Evolutionary conservation across 2,888 invertebrate species (phyloP).

Genomic region (Hecatera dysodea): DNA sequence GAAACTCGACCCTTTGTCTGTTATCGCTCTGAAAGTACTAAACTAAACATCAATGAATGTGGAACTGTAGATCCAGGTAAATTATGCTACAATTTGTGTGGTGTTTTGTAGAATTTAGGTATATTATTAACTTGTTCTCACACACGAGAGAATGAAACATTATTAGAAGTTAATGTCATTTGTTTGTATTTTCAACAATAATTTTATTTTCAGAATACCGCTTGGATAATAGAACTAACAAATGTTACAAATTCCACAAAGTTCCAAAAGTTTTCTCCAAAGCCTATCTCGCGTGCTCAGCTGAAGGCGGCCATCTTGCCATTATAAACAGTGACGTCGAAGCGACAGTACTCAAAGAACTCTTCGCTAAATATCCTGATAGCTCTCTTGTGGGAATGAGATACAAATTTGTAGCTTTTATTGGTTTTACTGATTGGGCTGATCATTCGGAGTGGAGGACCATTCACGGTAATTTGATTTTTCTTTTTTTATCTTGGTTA

Average conservation of each 20-base stretch:
- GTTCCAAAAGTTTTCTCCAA: conserved; percentile 71
- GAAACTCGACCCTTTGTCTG: conserved; percentile 52
- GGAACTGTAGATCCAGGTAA: conserved; percentile 50
- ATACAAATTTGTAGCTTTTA: neutral
- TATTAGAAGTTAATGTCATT: too few species aligned
- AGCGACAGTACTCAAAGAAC: conserved; percentile 63
- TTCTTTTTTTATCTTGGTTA: neutral
- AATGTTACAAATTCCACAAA: conserved; percentile 78
- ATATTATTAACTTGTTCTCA: too few species aligned
- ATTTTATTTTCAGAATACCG: neutral
- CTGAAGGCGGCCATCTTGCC: conserved; percentile 75
- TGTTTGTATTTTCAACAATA: too few species aligned
- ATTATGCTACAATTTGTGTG: too few species aligned
- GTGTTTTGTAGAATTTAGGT: too few species aligned
- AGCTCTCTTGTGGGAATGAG: neutral
- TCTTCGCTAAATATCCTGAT: conserved; percentile 30
- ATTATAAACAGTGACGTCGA: conserved; percentile 75
- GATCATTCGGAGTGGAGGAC: conserved; percentile 1
- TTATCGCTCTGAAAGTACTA: conserved; percentile 23
- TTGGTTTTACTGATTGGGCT: conserved; percentile 1
- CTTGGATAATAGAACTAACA: conserved; percentile 47
- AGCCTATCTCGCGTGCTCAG: conserved; percentile 74
- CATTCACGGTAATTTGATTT: conserved; percentile 6
- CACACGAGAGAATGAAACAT: too few species aligned
- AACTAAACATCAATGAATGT: conserved; percentile 38